phyloP scores from a whole-genome alignment of 1,140 invertebrate genomes.

The Dryas iulia region DNA sequence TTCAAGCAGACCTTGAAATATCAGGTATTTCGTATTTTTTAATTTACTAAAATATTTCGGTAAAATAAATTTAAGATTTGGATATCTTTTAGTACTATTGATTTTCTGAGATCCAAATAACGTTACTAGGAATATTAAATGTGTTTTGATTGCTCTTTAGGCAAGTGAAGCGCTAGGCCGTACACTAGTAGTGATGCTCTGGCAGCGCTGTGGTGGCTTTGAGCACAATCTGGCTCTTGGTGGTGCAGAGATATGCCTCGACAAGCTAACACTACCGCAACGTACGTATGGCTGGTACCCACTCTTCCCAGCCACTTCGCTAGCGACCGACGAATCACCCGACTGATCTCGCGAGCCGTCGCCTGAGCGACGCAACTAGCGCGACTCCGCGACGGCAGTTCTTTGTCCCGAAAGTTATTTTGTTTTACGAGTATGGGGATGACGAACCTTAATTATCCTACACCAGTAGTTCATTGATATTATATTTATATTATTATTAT shows the following conservation, averaged over 20 bases:
- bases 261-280: conserved; percentile 88
- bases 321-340: conserved; percentile 69
- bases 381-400: conserved; percentile 52
- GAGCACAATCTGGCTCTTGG: conserved; percentile 94
- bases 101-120: too few relatives aligned
- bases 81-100: too few relatives aligned
- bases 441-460: not conserved
- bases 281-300: conserved; percentile 94
- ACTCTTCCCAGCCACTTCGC: conserved; percentile 86
- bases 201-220: conserved; percentile 92
- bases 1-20: conserved; percentile 95
- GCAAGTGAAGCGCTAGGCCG: conserved; percentile 92
- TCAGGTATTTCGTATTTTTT: conserved; percentile 68
- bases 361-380: conserved; percentile 67
- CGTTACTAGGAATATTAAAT: too few relatives aligned
- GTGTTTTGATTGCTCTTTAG: conserved; percentile 44
- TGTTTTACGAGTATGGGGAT: not conserved
- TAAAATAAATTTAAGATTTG: too few relatives aligned
- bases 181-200: conserved; percentile 92
- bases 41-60: too few relatives aligned
- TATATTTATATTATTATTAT: not conserved
- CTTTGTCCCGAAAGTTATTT: not conserved
- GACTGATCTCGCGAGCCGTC: conserved; percentile 78
- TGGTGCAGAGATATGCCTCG: conserved; percentile 90
- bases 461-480: not conserved